Conservation (phyloP, 1,140 invertebrate species). For the Pogonognathellus flavescens region DNA sequence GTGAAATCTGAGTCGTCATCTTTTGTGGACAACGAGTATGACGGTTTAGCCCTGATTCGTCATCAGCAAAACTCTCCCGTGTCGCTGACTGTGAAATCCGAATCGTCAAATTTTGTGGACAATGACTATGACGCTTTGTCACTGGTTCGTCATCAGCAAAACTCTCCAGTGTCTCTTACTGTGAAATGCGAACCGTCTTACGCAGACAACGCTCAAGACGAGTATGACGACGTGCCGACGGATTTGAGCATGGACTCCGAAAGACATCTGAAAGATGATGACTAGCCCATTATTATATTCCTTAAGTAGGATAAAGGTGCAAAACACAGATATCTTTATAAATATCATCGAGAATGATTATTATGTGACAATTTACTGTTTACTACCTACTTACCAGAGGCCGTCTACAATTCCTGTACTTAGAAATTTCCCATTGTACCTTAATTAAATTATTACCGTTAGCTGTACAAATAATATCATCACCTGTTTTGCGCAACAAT, state of each 20-base stretch:
- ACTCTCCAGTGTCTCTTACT: constrained; percentile 65
- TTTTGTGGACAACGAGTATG: constrained; percentile 56
- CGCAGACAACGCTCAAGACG: constrained; percentile 52
- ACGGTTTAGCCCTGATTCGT: constrained; percentile 80
- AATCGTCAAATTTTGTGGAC: constrained; percentile 51
- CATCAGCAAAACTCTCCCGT: constrained; percentile 75
- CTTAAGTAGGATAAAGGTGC: constrained; percentile 17
- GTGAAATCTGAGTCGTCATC: constrained; percentile 61
- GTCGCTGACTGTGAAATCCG: constrained; percentile 65
- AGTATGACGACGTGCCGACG: constrained; percentile 68
- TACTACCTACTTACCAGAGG: no score
- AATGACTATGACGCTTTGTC: constrained; percentile 73
- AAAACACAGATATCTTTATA: constrained; percentile 4
- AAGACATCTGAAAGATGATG: constrained; percentile 40
- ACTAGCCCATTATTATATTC: background rate
- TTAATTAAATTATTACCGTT: no score
- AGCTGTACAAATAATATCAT: no score
- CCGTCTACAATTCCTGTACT: no score
- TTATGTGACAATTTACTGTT: background rate
- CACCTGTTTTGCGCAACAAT: no score
- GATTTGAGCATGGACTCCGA: constrained; percentile 69
- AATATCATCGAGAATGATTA: background rate
- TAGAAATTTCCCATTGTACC: no score
- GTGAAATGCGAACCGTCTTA: constrained; percentile 64
- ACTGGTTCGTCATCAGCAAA: constrained; percentile 81